phyloP scores from a whole-genome alignment of 2,113 vertebrate genomes.

The Phocoena phocoena region DNA sequence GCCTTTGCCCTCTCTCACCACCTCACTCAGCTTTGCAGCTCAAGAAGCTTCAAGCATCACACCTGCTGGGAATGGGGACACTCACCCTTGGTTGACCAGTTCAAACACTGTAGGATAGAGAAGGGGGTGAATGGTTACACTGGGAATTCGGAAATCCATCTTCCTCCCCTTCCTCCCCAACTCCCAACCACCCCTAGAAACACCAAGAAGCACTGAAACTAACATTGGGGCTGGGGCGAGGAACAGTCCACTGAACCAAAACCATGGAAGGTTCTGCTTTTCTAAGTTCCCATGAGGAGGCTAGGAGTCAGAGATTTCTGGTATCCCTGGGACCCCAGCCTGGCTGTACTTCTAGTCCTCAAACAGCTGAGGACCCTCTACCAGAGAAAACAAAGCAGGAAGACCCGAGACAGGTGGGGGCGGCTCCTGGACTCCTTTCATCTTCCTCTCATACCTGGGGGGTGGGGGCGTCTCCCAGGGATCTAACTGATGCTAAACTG shows the following conservation, averaged over 20 bases:
- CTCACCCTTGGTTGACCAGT: slow-evolving; percentile 97
- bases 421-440: neutral
- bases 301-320: neutral
- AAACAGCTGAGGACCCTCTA: neutral
- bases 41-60: neutral
- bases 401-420: neutral
- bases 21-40: neutral
- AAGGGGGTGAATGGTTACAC: slow-evolving; percentile 36
- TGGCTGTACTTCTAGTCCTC: neutral
- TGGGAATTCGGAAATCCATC: neutral
- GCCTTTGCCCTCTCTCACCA: neutral
- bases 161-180: neutral
- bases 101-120: slow-evolving; percentile 93
- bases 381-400: neutral
- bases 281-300: neutral
- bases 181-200: neutral
- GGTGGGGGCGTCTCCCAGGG: neutral
- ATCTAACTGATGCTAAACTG: neutral
- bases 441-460: neutral
- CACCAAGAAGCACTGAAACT: neutral
- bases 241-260: neutral
- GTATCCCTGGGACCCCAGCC: neutral
- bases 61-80: neutral
- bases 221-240: neutral
- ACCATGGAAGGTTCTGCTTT: neutral